Percentiles rank a stretch among this genome's conserved stretches.
Evolutionary conservation across 1,140 invertebrate genomes (phyloP).

Genomic region (Temnothorax longispinosus): DNA sequence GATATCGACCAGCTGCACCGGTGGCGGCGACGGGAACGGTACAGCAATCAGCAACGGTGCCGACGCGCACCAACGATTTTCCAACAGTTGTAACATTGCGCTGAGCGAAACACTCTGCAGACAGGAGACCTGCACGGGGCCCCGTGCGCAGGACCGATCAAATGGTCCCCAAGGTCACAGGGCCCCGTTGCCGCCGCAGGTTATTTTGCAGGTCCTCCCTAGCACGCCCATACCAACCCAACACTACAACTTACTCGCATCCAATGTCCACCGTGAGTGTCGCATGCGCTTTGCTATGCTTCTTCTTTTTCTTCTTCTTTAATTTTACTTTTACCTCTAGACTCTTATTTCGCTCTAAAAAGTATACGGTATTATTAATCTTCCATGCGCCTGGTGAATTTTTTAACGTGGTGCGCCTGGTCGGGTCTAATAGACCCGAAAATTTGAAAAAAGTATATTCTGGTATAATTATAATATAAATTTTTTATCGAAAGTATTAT

Average conservation of each 20-base stretch:
- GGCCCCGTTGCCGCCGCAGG: conserved; percentile 87
- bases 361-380: conserved; percentile 2
- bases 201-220: conserved; percentile 90
- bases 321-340: neutral
- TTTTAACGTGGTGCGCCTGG: too few species aligned
- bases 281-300: conserved; percentile 84
- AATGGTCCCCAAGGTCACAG: conserved; percentile 73
- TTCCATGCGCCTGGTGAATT: too few species aligned
- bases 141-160: conserved; percentile 80
- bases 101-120: conserved; percentile 79
- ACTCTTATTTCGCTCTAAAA: neutral
- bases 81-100: conserved; percentile 76
- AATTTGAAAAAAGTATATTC: too few species aligned
- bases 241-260: conserved; percentile 89
- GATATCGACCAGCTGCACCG: conserved; percentile 72
- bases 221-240: conserved; percentile 88
- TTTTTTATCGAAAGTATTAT: too few species aligned
- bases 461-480: too few species aligned
- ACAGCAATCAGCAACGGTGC: conserved; percentile 81
- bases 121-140: conserved; percentile 81
- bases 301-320: conserved; percentile 22
- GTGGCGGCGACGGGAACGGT: conserved; percentile 81
- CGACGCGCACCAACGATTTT: conserved; percentile 77
- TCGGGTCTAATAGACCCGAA: too few species aligned
- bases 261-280: conserved; percentile 91